Conservation (phyloP, 2,113 vertebrate genomes). For the Aramus guarauna region DNA sequence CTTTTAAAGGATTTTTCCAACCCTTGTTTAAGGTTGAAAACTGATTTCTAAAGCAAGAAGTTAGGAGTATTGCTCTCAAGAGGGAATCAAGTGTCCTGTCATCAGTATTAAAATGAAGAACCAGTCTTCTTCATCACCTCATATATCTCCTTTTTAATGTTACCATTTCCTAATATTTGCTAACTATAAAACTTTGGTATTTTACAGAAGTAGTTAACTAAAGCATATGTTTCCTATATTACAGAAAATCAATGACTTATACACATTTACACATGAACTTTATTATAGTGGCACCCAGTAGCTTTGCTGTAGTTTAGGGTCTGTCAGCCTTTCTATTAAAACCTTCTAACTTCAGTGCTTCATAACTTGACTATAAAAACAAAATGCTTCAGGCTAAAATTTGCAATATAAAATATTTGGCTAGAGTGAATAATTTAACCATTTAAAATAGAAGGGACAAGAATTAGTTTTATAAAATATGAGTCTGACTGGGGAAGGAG, state of each 20-base stretch:
- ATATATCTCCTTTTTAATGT: constrained; percentile 54
- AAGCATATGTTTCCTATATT: constrained; percentile 68
- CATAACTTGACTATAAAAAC: neutral
- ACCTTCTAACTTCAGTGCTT: constrained; percentile 29
- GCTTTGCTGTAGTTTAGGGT: constrained; percentile 34
- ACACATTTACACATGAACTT: constrained; percentile 65
- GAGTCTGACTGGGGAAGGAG: neutral
- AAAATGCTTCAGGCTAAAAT: constrained; percentile 38
- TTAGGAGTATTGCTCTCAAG: constrained; percentile 27
- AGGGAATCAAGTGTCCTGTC: constrained; percentile 67
- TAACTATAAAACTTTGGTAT: constrained; percentile 57
- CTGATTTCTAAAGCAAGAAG: constrained; percentile 29
- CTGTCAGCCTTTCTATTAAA: constrained; percentile 62
- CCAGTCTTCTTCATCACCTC: constrained; percentile 60
- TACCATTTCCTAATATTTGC: constrained; percentile 55
- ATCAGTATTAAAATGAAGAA: constrained; percentile 59
- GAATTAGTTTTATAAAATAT: neutral
- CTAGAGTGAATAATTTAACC: neutral
- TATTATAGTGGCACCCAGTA: constrained; percentile 46
- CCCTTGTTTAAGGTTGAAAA: constrained; percentile 34
- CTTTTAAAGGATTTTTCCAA: constrained; percentile 36
- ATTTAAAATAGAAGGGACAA: neutral
- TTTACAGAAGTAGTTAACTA: constrained; percentile 60
- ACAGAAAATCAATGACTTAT: constrained; percentile 54
- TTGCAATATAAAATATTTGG: neutral